phyloP scores from a whole-genome alignment of 64 coral and sea anemone species.

The Platygyra sinensis region DNA sequence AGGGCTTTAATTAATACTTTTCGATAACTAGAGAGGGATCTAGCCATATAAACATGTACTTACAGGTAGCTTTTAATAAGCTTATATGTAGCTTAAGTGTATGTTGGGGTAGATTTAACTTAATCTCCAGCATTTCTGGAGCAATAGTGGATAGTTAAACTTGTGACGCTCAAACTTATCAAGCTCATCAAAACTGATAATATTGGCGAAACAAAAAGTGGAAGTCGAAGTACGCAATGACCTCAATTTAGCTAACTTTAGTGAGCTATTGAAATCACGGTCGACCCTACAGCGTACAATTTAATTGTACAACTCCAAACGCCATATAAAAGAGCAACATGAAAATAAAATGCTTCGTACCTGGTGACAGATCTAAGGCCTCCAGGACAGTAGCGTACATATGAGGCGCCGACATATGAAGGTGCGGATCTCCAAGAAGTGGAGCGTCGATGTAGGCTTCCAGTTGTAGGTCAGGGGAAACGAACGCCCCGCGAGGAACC shows the following conservation, averaged over 20 bases:
- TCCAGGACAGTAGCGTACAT: conserved; percentile 98
- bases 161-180: too few relatives aligned
- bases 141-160: too few relatives aligned
- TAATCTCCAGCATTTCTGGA: too few relatives aligned
- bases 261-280: too few relatives aligned
- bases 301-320: neutral
- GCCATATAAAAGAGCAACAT: neutral
- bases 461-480: conserved; percentile 77
- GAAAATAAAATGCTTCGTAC: conserved; percentile 24
- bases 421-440: conserved; percentile 82
- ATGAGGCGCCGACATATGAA: conserved; percentile 96
- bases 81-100: too few relatives aligned
- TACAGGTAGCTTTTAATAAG: too few relatives aligned
- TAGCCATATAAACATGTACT: neutral
- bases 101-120: too few relatives aligned
- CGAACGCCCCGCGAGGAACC: conserved; percentile 91
- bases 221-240: neutral
- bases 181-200: neutral
- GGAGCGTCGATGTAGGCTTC: conserved; percentile 92
- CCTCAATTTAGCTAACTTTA: too few relatives aligned
- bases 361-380: conserved; percentile 90
- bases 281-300: too few relatives aligned
- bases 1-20: too few relatives aligned
- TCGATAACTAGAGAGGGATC: neutral
- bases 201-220: neutral